These are phyloP conservation scores for Mus spicilegus DNA, from an alignment of 2,113 vertebrate species.

Conservation along the genomic window DNA sequence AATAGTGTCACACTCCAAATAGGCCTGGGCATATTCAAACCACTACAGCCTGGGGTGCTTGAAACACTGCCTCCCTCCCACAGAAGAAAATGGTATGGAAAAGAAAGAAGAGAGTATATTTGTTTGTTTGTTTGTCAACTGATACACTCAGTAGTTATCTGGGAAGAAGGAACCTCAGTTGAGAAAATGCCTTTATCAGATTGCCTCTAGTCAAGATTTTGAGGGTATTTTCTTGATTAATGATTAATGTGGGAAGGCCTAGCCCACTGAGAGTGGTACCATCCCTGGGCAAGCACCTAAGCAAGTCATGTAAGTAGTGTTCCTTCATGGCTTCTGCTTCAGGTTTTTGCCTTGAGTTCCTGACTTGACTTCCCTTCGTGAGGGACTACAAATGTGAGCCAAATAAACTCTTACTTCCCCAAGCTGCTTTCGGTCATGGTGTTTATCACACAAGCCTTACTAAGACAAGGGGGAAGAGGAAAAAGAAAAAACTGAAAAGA, in stretches of 20 bases:
- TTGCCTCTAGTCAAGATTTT: background rate
- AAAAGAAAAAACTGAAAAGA: background rate
- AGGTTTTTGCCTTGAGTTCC: background rate
- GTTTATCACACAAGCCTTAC: background rate
- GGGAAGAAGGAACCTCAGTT: background rate
- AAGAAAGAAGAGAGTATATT: background rate
- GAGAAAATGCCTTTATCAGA: background rate
- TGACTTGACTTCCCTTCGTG: background rate
- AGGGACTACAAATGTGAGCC: background rate
- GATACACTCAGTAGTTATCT: background rate
- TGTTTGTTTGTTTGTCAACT: background rate
- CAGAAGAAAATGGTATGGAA: background rate
- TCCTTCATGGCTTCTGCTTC: background rate
- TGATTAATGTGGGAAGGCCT: background rate
- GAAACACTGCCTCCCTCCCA: no score
- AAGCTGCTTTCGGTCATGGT: background rate
- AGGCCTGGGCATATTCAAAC: no score
- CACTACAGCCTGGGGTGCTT: background rate
- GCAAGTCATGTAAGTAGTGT: background rate
- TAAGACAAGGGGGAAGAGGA: background rate
- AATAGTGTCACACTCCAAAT: no score
- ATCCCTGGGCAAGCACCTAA: background rate
- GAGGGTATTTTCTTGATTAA: background rate
- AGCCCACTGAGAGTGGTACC: background rate
- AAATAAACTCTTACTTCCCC: background rate